These are phyloP conservation scores for Takifugu flavidus DNA, from an alignment of 2,113 vertebrate genomes.

Conservation along the genomic window DNA sequence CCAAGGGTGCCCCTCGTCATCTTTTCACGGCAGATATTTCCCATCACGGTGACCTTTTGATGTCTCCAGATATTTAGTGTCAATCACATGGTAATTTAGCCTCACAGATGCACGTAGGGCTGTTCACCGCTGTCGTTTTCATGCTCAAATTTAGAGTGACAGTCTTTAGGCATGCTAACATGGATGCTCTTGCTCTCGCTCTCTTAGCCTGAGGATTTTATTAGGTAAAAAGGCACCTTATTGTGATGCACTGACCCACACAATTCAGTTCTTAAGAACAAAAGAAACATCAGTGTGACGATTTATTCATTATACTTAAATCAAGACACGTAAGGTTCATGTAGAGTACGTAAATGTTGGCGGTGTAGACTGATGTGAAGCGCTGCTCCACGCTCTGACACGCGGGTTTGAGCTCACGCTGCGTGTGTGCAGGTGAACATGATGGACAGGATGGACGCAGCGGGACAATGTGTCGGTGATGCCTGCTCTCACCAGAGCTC, in stretches of 20 bases:
- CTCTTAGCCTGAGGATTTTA: too few relatives aligned
- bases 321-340: too few relatives aligned
- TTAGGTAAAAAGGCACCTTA: too few relatives aligned
- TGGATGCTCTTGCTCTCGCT: background rate
- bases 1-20: constrained; percentile 7
- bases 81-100: constrained; percentile 41
- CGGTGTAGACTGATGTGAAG: too few relatives aligned
- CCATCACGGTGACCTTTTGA: constrained; percentile 45
- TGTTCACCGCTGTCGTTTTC: background rate
- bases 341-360: too few relatives aligned
- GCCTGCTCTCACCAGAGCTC: constrained; percentile 34
- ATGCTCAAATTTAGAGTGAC: background rate
- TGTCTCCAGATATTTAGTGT: constrained; percentile 23
- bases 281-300: too few relatives aligned
- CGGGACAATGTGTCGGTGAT: constrained; percentile 36
- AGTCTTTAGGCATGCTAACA: background rate
- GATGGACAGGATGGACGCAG: constrained; percentile 41
- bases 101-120: constrained; percentile 7
- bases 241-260: too few relatives aligned
- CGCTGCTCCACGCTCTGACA: too few relatives aligned
- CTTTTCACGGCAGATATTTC: constrained; percentile 23
- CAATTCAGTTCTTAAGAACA: too few relatives aligned
- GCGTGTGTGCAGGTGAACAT: constrained; percentile 29
- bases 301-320: too few relatives aligned
- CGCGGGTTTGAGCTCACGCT: too few relatives aligned